Conservation (phyloP, 2,797 vertebrate species). For the Fistularia tabacaria region DNA sequence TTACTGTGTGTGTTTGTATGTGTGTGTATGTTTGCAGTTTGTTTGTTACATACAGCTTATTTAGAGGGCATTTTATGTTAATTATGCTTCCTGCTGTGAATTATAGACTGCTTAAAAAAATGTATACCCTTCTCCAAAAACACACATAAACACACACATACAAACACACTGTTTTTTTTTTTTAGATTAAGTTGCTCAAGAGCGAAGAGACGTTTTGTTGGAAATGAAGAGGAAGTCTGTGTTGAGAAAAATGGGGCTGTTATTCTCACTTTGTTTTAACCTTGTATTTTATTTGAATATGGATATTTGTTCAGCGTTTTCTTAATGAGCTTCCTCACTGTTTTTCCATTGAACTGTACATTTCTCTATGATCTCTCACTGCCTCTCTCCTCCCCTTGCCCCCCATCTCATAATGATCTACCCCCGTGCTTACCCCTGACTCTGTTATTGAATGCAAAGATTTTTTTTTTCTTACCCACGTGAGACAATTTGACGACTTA, state of each 20-base stretch:
- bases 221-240: slow-evolving; percentile 8
- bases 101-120: slow-evolving; percentile 40
- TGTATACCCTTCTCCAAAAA: neutral
- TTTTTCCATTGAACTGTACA: slow-evolving; percentile 13
- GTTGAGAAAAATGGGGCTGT: slow-evolving; percentile 19
- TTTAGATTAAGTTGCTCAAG: neutral
- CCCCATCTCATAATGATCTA: slow-evolving; percentile 37
- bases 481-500: slow-evolving; percentile 21
- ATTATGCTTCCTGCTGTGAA: slow-evolving; percentile 52
- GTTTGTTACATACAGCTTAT: slow-evolving; percentile 38
- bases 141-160: too few species aligned
- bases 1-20: neutral
- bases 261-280: slow-evolving; percentile 48
- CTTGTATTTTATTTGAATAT: slow-evolving; percentile 54
- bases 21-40: too few species aligned
- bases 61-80: slow-evolving; percentile 62
- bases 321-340: slow-evolving; percentile 43
- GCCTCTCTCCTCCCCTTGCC: slow-evolving; percentile 3
- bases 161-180: too few species aligned
- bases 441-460: slow-evolving; percentile 28
- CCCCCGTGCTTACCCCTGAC: slow-evolving; percentile 3
- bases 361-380: slow-evolving; percentile 39
- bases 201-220: slow-evolving; percentile 18
- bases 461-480: slow-evolving; percentile 23
- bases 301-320: slow-evolving; percentile 35